Evolutionary conservation across 1,140 invertebrate species (phyloP), one percentile per base, ranked within the genome.

Genomic region (Eupeodes corollae): DNA sequence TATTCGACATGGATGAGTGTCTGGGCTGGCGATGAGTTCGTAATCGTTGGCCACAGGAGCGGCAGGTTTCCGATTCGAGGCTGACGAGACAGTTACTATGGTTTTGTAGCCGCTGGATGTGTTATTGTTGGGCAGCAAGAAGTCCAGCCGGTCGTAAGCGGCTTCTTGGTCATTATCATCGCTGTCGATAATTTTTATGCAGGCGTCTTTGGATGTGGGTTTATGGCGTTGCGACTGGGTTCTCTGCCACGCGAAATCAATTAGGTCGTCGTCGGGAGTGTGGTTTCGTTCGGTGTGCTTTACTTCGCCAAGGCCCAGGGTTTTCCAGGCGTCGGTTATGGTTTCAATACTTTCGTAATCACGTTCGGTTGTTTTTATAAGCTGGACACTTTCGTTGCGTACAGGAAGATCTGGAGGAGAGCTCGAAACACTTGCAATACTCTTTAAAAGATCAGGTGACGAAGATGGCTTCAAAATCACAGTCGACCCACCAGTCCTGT

Each of bases 121-220:
- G 44, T 77, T 78, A 35, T 79, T 67, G 70, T 85, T 86, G 0
- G 84, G 82, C 11, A 83, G 82, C 59, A 88, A 84, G 59, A 85
- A 83, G 56, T 87, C 80, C n/a, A 88, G 58, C 46, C 79, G 80
- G 62, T 88, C 85, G 61, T 89, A 88, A 56, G 78, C 77, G 21
- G 72, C 67, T 56, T 78, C 48, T 57, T 51, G 56, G 46, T 18
- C 56, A 30, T 3, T 18, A 19, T 37, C 15, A 52, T 34, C 18
- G 16, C 18, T 33, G 43, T 51, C 19, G 10, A 34, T 32, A 55
- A 41, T 32, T 44, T 44, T 55, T 26, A 21, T 58, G 53, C 14
- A 47, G 31, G 33, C 21, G 52, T 64, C 67, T 57, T 59, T 55
- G 32, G 30, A 16, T 34, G n/a, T 46, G 26, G 46, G 45, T 32